Base-by-base conservation (phyloP, 2,113 vertebrate species). In the Syngnathus typhle region DNA sequence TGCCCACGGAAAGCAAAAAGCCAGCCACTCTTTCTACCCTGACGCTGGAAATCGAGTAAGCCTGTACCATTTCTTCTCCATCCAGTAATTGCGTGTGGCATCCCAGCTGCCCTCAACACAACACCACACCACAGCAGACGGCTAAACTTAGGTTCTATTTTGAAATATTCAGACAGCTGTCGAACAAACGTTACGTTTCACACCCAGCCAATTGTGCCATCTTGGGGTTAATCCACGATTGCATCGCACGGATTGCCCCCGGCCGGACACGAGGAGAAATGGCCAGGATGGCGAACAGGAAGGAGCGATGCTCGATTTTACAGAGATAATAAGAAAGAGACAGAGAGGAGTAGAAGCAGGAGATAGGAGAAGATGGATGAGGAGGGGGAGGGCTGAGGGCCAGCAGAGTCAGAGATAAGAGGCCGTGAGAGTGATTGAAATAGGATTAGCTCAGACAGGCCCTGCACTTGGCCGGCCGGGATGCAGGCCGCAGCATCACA, bases 361-460 rank as follows among this genome's bases (percentile, higher is more conserved):
- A 68, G 66, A 65, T 69, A 69, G 71, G 62, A 64, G 64, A 70
- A 76, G 79, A 85, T 78, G 70, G 70, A 70, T 75, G 73, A 75
- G 75, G 70, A 71, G 51, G 63, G 76, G 78, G 70, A 51, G 74
- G 80, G 75, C 74, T 23, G 67, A 71, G 77, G 85, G 84, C 79
- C 84, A 74, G 80, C 66, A n/a, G 79, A 82, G 84, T 83, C 77
- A 73, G 79, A 88, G 86, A 89, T 88, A 87, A 89, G 86, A 86
- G 86, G 73, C 79, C 67, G 78, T 67, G 65, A 85, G 85, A 88
- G 87, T 88, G 88, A 89, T 88, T 88, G 88, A 88, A 89, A 88
- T 85, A 72, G 85, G 87, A 90, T 88, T 90, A 90, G 84, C 78
- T 81, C 74, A 87, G 87, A 87, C 86, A 83, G 83, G 81, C 84